phyloP scores from a whole-genome alignment of 1,140 invertebrate genomes.

The Conus betulinus region DNA sequence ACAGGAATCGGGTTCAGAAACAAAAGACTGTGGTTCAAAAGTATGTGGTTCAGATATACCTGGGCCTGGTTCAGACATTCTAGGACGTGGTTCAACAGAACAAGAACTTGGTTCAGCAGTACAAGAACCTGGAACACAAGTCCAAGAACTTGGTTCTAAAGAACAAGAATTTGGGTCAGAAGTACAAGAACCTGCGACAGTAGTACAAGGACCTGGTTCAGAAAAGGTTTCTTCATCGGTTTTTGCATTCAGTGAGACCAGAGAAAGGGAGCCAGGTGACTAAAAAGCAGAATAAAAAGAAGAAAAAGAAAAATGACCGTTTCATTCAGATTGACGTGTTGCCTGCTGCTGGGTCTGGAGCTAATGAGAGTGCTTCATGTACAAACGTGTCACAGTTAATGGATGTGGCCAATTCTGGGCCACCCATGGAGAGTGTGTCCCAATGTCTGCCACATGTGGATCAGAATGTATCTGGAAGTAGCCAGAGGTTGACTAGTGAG shows the following conservation, averaged over 20 bases:
- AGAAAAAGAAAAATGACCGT: not conserved
- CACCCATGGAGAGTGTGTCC: not conserved
- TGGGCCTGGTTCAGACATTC: not conserved
- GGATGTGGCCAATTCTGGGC: not conserved
- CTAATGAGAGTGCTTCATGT: too few species aligned
- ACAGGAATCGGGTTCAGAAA: too few species aligned
- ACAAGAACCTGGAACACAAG: too few species aligned
- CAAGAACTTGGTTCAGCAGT: too few species aligned
- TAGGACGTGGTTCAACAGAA: not conserved
- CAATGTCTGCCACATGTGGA: not conserved
- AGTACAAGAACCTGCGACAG: not conserved
- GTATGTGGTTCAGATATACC: not conserved
- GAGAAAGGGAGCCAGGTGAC: not conserved
- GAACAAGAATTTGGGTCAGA: not conserved
- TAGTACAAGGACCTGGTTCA: not conserved
- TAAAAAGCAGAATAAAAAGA: slow-evolving; percentile 3
- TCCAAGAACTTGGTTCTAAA: too few species aligned
- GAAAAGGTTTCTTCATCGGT: not conserved
- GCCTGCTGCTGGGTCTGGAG: too few species aligned
- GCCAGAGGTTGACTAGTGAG: too few species aligned
- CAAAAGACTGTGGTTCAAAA: too few species aligned
- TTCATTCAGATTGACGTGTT: too few species aligned
- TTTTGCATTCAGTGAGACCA: not conserved
- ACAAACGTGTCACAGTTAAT: too few species aligned
- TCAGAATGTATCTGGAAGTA: not conserved